Base-by-base conservation (phyloP, 64 coral and sea anemone genomes). In the Dendronephthya gigantea region DNA sequence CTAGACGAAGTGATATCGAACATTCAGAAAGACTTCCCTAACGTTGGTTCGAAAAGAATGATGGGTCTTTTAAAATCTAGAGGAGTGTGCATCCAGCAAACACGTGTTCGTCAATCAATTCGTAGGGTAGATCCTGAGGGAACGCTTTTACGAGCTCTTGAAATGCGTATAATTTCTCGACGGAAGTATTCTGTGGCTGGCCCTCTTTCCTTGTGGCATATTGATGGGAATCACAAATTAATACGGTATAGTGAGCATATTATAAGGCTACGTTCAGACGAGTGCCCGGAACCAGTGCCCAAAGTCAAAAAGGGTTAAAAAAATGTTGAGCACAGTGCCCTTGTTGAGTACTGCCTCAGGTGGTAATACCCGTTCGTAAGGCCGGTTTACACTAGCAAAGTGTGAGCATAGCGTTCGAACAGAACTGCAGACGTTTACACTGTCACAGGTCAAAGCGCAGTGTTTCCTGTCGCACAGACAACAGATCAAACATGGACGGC, bases 121-220 rank as follows among this genome's bases (percentile, higher is more conserved):
- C 83, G 62, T 48, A 85, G 68, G 39, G 32, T 90, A 48, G 83
- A 89, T 83, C 88, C 88, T 16, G 88, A 89, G 82, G 88, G 82
- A 89, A 84, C 56, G 66, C 68, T 68, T 7, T 84, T 83, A 81
- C 88, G 56, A 30, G 82, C 82, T 47, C 83, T 84, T 25, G 70
- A 74, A 82, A 81, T 88, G 76, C 72, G 49, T 88, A 55, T 72
- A 51, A 56, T 88, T 50, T 81, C 75, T 82, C 47, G 32, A 88
- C 81, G 87, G 58, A 48, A 48, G 25, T 88, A 88, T 31, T 41
- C 49, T n/a, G 82, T 89, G 52, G 82, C 88, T 32, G 83, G 82
- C 88, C 81, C 82, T 83, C 38, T 89, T 79, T 79, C 87, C 28
- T 81, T 83, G n/a, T 88, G 87, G 81, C 81, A 88, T 79, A 88